Percentiles rank a stretch among this genome's conserved stretches.
Evolutionary conservation across 2,113 vertebrate species (phyloP).

Genomic region (Gymnarchus niloticus): DNA sequence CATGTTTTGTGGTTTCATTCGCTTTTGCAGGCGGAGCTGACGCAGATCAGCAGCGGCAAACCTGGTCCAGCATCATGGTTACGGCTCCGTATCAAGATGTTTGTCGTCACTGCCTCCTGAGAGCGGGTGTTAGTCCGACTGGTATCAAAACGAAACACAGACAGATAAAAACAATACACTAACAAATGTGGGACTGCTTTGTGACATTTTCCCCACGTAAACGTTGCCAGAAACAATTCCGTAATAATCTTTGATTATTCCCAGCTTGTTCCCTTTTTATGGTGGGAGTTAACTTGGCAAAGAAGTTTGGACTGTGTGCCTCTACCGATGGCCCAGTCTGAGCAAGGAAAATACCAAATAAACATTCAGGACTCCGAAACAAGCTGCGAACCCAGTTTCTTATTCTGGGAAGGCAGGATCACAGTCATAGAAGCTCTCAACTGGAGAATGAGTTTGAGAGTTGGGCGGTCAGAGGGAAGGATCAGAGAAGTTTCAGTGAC

Average conservation of each 20-base stretch:
- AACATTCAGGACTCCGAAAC: neutral
- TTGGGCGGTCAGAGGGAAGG: neutral
- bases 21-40: constrained; percentile 9
- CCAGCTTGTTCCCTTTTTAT: neutral
- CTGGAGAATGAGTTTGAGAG: neutral
- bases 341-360: neutral
- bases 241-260: neutral
- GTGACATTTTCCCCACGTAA: neutral
- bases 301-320: neutral
- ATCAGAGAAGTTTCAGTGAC: neutral
- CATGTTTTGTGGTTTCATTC: neutral
- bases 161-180: constrained; percentile 6
- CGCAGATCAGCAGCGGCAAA: no score
- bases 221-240: neutral
- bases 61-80: neutral
- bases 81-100: neutral
- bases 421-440: neutral
- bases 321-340: neutral
- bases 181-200: neutral
- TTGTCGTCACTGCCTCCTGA: neutral
- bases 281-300: neutral
- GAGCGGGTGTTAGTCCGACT: neutral
- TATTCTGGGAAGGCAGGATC: neutral
- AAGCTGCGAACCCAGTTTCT: neutral
- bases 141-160: neutral